Conservation (phyloP, 2,113 vertebrate species). For the Chrysochloris asiatica region DNA sequence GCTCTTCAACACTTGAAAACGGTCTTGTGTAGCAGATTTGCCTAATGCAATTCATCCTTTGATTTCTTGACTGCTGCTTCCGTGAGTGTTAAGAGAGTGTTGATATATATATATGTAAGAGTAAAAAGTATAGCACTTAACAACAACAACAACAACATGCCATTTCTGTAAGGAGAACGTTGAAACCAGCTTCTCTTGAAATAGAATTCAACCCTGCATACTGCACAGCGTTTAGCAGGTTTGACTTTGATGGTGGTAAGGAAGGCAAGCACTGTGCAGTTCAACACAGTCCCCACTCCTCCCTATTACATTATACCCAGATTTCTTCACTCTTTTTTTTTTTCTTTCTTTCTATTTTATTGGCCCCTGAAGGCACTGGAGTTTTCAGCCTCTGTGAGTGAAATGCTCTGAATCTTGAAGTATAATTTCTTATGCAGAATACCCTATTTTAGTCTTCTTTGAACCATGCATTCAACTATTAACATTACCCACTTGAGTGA, state of each 20-base stretch:
- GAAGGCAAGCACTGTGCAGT: background rate
- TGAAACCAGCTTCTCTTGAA: background rate
- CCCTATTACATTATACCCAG: background rate
- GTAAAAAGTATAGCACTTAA: too few relatives aligned
- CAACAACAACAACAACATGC: too few relatives aligned
- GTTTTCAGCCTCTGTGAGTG: background rate
- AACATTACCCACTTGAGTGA: background rate
- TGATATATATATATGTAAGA: too few relatives aligned
- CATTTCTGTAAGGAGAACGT: background rate
- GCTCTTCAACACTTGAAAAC: too few relatives aligned
- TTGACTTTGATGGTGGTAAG: background rate
- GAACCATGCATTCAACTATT: background rate
- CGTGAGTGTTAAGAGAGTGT: too few relatives aligned
- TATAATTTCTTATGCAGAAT: background rate
- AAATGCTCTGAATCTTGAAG: background rate
- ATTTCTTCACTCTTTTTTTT: background rate
- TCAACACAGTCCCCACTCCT: background rate
- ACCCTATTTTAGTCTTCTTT: background rate
- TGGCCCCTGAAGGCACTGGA: background rate
- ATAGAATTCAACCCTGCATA: background rate
- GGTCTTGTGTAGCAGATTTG: too few relatives aligned
- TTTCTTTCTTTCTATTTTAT: background rate
- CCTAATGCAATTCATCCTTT: too few relatives aligned
- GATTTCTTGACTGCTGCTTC: too few relatives aligned
- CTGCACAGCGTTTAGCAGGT: background rate